These are phyloP conservation scores for Anhinga anhinga DNA, from an alignment of 2,113 vertebrate species.

Conservation along the genomic window DNA sequence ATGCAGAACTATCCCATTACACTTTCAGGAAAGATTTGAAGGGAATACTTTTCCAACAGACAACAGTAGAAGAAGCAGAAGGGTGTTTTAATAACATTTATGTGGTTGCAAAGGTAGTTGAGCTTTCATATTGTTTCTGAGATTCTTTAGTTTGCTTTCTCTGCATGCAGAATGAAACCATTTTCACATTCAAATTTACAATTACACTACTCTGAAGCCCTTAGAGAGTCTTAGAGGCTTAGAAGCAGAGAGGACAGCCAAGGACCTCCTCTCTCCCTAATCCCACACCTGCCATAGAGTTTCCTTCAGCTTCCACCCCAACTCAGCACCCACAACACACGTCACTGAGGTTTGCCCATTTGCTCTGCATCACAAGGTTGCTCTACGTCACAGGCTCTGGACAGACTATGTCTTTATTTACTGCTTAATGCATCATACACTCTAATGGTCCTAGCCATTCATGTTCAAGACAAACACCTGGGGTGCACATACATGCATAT, in stretches of 20 bases:
- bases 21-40: not conserved
- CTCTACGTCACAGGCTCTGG: not conserved
- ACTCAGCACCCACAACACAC: not conserved
- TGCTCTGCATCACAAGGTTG: not conserved
- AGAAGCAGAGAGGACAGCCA: not conserved
- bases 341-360: not conserved
- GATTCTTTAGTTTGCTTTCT: not conserved
- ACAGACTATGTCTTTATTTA: not conserved
- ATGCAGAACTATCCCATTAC: conserved; percentile 7
- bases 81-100: not conserved
- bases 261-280: not conserved
- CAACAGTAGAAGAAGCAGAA: not conserved
- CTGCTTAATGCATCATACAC: not conserved
- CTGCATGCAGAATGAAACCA: not conserved
- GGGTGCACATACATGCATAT: not conserved
- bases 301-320: not conserved
- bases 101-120: not conserved
- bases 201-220: not conserved
- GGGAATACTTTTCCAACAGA: not conserved
- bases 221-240: not conserved
- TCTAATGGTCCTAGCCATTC: not conserved
- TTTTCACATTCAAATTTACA: not conserved
- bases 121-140: not conserved
- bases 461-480: conserved; percentile 4
- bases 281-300: not conserved